Conservation (phyloP, 2,797 vertebrate species). For the Caiman crocodilus region DNA sequence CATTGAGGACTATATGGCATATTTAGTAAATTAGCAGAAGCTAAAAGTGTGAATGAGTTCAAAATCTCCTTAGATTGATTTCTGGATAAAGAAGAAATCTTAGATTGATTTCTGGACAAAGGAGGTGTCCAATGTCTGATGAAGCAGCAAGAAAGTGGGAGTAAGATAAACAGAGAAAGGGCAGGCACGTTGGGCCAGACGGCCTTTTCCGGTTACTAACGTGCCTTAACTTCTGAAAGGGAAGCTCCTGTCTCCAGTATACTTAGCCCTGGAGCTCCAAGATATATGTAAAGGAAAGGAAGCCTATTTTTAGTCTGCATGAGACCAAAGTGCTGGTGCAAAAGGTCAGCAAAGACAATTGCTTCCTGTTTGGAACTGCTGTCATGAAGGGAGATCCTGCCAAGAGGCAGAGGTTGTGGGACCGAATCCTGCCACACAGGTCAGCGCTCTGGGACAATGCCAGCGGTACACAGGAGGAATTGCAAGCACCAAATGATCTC, state of each 20-base stretch:
- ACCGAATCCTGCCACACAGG: neutral
- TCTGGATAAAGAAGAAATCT: neutral
- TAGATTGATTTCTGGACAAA: neutral
- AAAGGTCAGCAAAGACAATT: conserved; percentile 36
- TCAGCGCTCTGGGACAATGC: neutral
- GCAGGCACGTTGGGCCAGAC: neutral
- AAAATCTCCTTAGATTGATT: neutral
- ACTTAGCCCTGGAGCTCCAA: neutral
- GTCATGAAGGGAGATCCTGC: conserved; percentile 14
- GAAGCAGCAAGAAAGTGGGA: neutral
- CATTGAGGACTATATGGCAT: neutral
- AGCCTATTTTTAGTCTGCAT: conserved; percentile 37
- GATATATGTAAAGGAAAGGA: conserved; percentile 5
- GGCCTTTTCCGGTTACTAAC: neutral
- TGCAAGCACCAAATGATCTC: neutral
- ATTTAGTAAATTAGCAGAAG: too few species aligned
- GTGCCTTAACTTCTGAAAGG: neutral
- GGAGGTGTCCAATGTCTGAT: neutral
- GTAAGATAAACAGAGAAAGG: neutral
- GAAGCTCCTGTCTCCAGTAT: neutral
- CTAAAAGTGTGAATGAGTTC: neutral
- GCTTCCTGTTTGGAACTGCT: conserved; percentile 45
- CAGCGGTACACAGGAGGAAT: neutral
- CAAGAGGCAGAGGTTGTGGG: neutral
- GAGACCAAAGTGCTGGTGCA: conserved; percentile 13